Base-by-base conservation (phyloP, 2,888 invertebrate genomes). In the Aphodius granarius region DNA sequence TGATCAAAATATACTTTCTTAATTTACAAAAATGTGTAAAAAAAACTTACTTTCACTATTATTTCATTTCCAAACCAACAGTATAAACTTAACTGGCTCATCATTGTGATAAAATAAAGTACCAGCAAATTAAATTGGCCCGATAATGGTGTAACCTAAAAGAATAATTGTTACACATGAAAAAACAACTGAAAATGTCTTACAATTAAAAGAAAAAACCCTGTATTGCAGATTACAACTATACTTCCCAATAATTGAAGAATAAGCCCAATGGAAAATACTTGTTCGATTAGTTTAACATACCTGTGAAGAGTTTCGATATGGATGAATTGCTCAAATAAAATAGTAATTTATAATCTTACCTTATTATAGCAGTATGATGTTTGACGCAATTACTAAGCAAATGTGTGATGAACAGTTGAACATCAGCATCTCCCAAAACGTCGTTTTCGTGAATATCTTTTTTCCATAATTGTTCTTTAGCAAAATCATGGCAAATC, bases 41-140 rank as follows among this genome's bases (percentile, higher is more conserved):
- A 78, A 6, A 65, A 18, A 5, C 66, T 80, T 82, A 90, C 91
- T 88, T 90, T 88, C 2, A 88, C 84, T 0, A 89, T 87, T 3
- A 91, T 87, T 82, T 90, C 89, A 81, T 91, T 91, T 6, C 91
- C 91, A 80, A 88, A 90, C 85, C 89, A 90, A 82, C 91, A 91
- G 82, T 89, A 90, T 0, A 91, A 84, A 78, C 89, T 89, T 79
- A 91, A 76, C 76, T 84, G 82, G 62, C 77, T 77, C 78, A 83
- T 77, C 81, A 83, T 81, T 3, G 83, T 80, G 1, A 73, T 17
- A 66, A 83, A 79, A 75, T 80, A 84, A 16, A 79, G 74, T 5
- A 78, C 72, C 73, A 82, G 77, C 63, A 78, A 77, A 17, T 78
- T 62, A 22, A 81, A 81, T 76, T 81, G 80, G 5, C 81, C 16